Conservation (phyloP, 2,888 invertebrate species). For the Lumbricus terrestris region DNA sequence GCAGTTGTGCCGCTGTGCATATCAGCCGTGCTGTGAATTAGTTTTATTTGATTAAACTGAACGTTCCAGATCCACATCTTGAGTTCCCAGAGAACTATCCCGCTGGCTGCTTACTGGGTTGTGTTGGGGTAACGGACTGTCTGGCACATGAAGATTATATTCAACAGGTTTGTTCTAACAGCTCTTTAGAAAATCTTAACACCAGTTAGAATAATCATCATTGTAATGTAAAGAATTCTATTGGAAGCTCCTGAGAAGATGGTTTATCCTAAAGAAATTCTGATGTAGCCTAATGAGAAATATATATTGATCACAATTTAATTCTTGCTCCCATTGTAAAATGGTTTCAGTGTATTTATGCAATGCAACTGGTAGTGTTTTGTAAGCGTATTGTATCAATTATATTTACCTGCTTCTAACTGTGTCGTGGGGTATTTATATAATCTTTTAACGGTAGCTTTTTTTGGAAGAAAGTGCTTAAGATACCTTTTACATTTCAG, state of each 20-base stretch:
- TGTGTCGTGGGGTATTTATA: neutral
- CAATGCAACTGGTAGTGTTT: neutral
- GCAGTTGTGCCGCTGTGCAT: neutral
- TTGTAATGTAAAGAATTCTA: neutral
- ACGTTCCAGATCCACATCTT: constrained; percentile 53
- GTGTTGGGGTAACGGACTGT: constrained; percentile 81
- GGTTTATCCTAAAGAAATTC: neutral
- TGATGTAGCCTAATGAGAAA: neutral
- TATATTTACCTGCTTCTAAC: neutral
- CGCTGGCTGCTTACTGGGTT: constrained; percentile 82
- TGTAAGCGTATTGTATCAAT: neutral
- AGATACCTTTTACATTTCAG: neutral
- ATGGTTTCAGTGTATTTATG: neutral
- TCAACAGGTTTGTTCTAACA: constrained; percentile 59
- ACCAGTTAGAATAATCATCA: neutral
- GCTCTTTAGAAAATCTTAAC: neutral
- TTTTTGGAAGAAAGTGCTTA: neutral
- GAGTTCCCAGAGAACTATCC: constrained; percentile 83
- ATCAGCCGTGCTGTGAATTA: neutral
- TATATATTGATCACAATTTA: neutral
- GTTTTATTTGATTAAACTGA: neutral
- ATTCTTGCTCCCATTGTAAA: neutral
- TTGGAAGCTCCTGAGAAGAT: neutral
- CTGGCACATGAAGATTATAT: constrained; percentile 83
- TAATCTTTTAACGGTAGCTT: neutral